phyloP scores from a whole-genome alignment of 2,888 invertebrate genomes.

The Cerastoderma edule region DNA sequence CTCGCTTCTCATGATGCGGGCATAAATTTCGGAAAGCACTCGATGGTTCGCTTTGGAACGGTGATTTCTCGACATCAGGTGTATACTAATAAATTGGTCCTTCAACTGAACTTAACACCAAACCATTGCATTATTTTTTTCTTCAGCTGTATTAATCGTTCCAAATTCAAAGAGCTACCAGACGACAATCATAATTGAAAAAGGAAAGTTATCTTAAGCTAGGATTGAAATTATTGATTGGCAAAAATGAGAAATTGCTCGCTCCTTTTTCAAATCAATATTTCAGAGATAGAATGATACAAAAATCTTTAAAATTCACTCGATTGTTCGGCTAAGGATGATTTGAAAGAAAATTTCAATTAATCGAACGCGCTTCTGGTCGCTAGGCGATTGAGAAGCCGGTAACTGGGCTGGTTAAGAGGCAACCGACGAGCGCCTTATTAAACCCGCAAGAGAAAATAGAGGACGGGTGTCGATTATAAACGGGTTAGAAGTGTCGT shows the following conservation, averaged over 20 bases:
- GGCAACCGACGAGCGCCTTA: slow-evolving; percentile 23
- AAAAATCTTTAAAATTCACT: too few relatives aligned
- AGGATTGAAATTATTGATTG: too few relatives aligned
- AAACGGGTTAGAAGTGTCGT: slow-evolving; percentile 39
- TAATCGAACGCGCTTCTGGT: slow-evolving; percentile 37
- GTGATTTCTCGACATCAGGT: slow-evolving; percentile 35
- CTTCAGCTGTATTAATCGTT: too few relatives aligned
- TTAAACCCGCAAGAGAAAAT: slow-evolving; percentile 49
- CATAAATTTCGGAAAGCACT: slow-evolving; percentile 46
- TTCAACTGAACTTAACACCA: too few relatives aligned
- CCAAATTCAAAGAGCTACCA: too few relatives aligned
- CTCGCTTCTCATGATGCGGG: slow-evolving; percentile 5
- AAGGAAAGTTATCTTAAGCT: too few relatives aligned
- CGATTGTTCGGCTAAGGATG: too few relatives aligned
- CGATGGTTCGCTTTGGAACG: slow-evolving; percentile 36
- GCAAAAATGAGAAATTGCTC: too few relatives aligned
- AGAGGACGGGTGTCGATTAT: slow-evolving; percentile 29
- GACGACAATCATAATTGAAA: too few relatives aligned
- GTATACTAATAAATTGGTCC: slow-evolving; percentile 54
- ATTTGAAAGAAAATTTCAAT: slow-evolving; percentile 63
- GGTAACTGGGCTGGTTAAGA: slow-evolving; percentile 29
- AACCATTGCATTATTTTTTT: too few relatives aligned
- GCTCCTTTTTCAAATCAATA: too few relatives aligned
- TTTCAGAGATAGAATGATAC: too few relatives aligned
- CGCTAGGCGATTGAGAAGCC: slow-evolving; percentile 31